Conservation (phyloP, 2,888 invertebrate genomes). For the Platycheirus rosarum region DNA sequence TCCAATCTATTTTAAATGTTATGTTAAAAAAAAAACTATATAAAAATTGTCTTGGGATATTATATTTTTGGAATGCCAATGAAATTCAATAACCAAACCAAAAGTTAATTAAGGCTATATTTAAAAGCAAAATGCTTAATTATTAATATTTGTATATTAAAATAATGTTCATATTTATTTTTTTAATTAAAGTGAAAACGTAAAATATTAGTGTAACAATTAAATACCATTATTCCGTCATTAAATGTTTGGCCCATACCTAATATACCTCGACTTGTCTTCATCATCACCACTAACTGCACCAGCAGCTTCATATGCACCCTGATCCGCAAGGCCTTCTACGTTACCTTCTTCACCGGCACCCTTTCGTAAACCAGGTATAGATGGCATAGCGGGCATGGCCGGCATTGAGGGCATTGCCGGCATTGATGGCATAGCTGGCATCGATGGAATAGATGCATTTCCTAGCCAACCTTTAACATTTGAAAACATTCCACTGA, state of each 20-base stretch:
- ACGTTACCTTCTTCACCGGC: conserved; percentile 83
- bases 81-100: conserved; percentile 22
- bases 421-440: conserved; percentile 82
- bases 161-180: conserved; percentile 17
- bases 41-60: conserved; percentile 18
- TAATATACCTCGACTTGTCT: conserved; percentile 93
- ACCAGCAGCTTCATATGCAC: conserved; percentile 76
- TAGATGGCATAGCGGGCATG: conserved; percentile 83
- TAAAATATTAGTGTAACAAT: conserved; percentile 70
- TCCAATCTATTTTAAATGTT: conserved; percentile 2
- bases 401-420: conserved; percentile 81
- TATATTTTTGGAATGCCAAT: conserved; percentile 29
- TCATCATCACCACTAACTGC: conserved; percentile 87
- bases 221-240: conserved; percentile 81
- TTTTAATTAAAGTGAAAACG: conserved; percentile 37
- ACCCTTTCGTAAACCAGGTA: conserved; percentile 89
- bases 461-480: conserved; percentile 93
- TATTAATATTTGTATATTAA: conserved; percentile 21
- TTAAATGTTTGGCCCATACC: conserved; percentile 86
- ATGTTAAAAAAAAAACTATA: conserved; percentile 25
- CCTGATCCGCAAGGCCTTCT: conserved; percentile 80
- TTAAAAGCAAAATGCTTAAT: conserved; percentile 54
- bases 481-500: conserved; percentile 91
- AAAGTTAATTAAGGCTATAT: conserved; percentile 51
- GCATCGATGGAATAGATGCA: conserved; percentile 83